Base-by-base conservation (phyloP, 2,888 invertebrate species). In the Byasa hedistus region DNA sequence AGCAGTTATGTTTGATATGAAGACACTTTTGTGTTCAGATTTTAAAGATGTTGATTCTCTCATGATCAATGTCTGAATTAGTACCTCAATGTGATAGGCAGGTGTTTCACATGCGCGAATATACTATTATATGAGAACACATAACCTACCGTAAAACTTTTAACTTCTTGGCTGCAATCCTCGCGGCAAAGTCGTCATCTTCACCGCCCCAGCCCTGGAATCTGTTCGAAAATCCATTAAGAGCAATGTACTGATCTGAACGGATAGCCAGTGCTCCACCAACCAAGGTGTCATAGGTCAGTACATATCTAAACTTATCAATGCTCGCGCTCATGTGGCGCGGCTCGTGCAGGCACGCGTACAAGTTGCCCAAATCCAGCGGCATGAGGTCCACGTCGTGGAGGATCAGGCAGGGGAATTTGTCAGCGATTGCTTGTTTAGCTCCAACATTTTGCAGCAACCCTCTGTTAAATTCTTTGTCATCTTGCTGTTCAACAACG, bases 371-470 rank as follows among this genome's bases (percentile, higher is more conserved):
- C 24, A 93, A 92, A 83, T 96, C 96, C 69, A 96, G 87, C 0
- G 98, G 98, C 73, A 98, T 92, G 64, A 98, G 87, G 90, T 98
- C 98, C 32, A 98, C 96, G 81, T 98, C 98, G 79, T 98, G 98
- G 72, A 98, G 94, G 68, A 98, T 94, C 64, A 97, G 94, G 81
- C 98, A 98, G 0, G 95, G 95, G 85, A 93, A 96, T 68, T 94
- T 93, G 69, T 94, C 93, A 68, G 94, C 93, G 7, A 94, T 92
- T 0, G 97, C 97, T 74, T 95, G 94, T 54, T 92, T 89, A 2
- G 95, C 97, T 0, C 98, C 98, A 68, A 97, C 94, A 81, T 98
- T 98, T 77, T 98, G 95, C 60, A 98, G 90, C 80, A 96, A 93
- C 0, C 96, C 98, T 72, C 98, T 94, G 87, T 98, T 98, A 83